Evolutionary conservation across 2,113 vertebrate species (phyloP).

Genomic region (Protobothrops flavoviridis): DNA sequence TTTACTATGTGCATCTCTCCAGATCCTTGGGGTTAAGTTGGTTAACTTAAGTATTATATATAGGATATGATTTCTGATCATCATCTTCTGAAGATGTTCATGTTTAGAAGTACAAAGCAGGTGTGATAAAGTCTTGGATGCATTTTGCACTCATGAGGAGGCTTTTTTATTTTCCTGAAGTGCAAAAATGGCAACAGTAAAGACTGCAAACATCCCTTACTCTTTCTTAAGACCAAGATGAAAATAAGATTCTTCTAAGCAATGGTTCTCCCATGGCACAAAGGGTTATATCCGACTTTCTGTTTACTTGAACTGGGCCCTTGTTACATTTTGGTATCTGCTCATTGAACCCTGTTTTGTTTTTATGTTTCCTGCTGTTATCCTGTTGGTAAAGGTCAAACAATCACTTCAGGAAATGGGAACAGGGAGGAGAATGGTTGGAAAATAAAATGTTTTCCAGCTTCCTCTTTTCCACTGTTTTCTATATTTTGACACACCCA

Average conservation of each 20-base stretch:
- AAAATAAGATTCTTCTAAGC: not conserved
- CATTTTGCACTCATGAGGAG: not conserved
- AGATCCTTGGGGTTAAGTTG: not conserved
- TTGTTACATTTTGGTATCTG: slow-evolving; percentile 22
- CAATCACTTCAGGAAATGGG: slow-evolving; percentile 36
- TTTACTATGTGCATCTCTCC: not conserved
- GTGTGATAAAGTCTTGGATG: not conserved
- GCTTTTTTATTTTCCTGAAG: not conserved
- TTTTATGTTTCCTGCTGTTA: slow-evolving; percentile 38
- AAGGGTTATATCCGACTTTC: not conserved
- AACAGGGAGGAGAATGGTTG: slow-evolving; percentile 24
- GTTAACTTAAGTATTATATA: not conserved
- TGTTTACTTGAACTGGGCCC: not conserved
- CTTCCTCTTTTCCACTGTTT: slow-evolving; percentile 13
- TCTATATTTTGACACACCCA: not conserved
- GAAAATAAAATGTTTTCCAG: slow-evolving; percentile 27
- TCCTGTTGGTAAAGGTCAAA: slow-evolving; percentile 31
- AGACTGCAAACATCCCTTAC: not conserved
- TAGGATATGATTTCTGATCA: not conserved
- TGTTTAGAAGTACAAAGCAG: not conserved
- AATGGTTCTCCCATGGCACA: slow-evolving; percentile 8
- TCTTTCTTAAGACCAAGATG: not conserved
- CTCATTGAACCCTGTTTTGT: slow-evolving; percentile 21
- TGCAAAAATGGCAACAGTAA: not conserved
- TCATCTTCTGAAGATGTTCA: not conserved